A percentile compares a stretch with the other conserved stretches of the same genome.
Evolutionary conservation across 2,888 invertebrate species (phyloP).

Genomic region (Dolichopus griseipennis): DNA sequence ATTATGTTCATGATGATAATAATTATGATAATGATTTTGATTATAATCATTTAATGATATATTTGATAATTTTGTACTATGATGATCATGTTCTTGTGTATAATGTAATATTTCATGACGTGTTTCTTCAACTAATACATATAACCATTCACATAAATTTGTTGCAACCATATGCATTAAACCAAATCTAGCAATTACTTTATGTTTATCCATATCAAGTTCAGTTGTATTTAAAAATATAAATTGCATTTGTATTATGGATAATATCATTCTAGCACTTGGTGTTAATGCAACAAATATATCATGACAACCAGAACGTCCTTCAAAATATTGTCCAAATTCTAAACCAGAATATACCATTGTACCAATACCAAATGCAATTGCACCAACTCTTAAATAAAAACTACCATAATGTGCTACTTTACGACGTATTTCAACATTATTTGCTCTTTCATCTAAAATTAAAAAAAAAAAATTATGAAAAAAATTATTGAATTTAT

Average conservation of each 20-base stretch:
- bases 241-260: conserved; percentile 86
- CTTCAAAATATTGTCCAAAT: conserved; percentile 68
- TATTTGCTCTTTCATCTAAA: conserved; percentile 39
- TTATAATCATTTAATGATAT: conserved; percentile 24
- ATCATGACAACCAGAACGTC: conserved; percentile 52
- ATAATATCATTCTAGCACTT: conserved; percentile 69
- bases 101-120: conserved; percentile 76
- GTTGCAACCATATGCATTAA: conserved; percentile 87
- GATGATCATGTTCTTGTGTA: conserved; percentile 39
- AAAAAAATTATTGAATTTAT: too few relatives aligned
- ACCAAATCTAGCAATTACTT: conserved; percentile 73
- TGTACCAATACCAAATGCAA: conserved; percentile 53
- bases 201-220: conserved; percentile 55
- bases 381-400: conserved; percentile 73
- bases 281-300: conserved; percentile 68
- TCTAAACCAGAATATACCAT: conserved; percentile 64
- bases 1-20: conserved; percentile 17
- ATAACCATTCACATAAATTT: conserved; percentile 87
- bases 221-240: conserved; percentile 83
- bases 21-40: conserved; percentile 12
- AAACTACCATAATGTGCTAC: conserved; percentile 70
- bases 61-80: conserved; percentile 32
- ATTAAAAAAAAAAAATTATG: not conserved
- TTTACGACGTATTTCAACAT: conserved; percentile 38
- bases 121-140: conserved; percentile 78